phyloP scores from a whole-genome alignment of 2,113 vertebrate genomes.

The Podarcis raffonei region DNA sequence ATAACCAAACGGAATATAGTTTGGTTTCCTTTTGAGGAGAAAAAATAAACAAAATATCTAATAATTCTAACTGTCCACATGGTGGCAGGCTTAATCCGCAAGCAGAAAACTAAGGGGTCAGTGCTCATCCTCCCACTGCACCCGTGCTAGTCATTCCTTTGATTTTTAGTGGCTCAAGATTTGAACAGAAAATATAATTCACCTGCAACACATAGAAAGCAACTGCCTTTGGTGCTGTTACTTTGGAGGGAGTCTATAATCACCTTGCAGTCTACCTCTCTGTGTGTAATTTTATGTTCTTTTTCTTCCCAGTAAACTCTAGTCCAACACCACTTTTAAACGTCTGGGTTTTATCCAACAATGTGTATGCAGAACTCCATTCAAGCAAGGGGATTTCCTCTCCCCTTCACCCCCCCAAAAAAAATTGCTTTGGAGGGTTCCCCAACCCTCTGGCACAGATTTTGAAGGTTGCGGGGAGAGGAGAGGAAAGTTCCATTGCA shows the following conservation, averaged over 20 bases:
- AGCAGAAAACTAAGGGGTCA: neutral
- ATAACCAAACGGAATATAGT: no score
- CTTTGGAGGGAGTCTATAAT: neutral
- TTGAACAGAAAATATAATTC: neutral
- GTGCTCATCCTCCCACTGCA: neutral
- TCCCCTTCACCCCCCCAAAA: no score
- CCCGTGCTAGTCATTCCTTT: neutral
- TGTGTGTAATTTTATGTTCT: neutral
- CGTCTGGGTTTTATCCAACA: no score
- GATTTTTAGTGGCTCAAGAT: neutral
- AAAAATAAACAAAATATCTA: neutral
- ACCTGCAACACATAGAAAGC: neutral
- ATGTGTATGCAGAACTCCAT: no score
- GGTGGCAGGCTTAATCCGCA: conserved; percentile 65
- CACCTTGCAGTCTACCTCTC: neutral
- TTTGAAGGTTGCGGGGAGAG: no score
- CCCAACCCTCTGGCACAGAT: no score
- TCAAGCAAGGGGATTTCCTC: no score
- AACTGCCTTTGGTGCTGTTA: neutral
- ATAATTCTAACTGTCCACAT: conserved; percentile 56
- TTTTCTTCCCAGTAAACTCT: neutral
- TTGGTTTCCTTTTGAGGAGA: neutral
- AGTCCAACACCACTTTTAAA: neutral
- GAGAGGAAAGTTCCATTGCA: no score
- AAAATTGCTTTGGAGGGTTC: no score